Evolutionary conservation across 2,113 vertebrate genomes (phyloP), one percentile per base, ranked within the genome.

Genomic region (Barnardius zonarius): DNA sequence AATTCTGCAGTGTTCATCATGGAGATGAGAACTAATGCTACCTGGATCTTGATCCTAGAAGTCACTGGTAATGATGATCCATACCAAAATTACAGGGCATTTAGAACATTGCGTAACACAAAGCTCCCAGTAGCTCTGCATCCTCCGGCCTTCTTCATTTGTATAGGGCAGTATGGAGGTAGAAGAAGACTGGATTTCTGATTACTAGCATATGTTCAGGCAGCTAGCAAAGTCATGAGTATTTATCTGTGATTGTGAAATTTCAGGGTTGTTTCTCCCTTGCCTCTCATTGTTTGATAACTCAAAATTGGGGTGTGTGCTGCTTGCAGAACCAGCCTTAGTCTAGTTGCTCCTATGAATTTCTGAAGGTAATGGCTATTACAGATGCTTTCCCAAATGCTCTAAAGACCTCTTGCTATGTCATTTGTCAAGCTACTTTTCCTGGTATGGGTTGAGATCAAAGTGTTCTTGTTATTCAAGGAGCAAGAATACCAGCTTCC

Each of bases 301-400:
- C 8, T 82, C 67, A 61, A 46, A 90, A 62, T 18, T 70, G 31
- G 15, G 64, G 41, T 0, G 1, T 25, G 14, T 49, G 46, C 64
- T 90, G 22, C 49, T 77, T 83, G 46, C 33, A 86, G 70, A 93
- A 31, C 44, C 22, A 80, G 54, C 31, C 35, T 52, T 51, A 63
- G 51, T 68, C 35, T 70, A n/a, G 7, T 55, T 79, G 33, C 41
- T 91, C 35, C 24, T 79, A 72, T 35, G 62, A 86, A 46, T 70
- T 94, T 88, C 51, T 84, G 48, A 92, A 81, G 83, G 69, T 35
- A 68, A 75, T 91, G 86, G 48, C 64, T 93, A 17, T 82, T 89
- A 63, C 33, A 82, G 39, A 35, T 91, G 57, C 61, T 84, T 91
- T 84, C 33, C 52, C 84, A 75, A 84, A 82, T 51, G 24, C 66